phyloP scores from a whole-genome alignment of 1,140 invertebrate genomes.

The Drosophila rufa region DNA sequence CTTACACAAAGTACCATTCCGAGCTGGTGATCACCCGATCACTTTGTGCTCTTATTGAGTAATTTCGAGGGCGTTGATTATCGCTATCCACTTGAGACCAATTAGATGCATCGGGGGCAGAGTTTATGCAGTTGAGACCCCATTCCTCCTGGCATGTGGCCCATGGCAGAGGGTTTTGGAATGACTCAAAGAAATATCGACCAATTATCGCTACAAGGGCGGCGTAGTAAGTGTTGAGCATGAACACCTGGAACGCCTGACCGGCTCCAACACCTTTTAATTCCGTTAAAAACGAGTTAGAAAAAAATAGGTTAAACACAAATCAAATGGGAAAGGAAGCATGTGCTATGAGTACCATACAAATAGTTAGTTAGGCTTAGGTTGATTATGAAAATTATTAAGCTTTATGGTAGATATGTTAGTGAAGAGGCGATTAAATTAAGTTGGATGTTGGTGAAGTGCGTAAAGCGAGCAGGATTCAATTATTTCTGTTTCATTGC shows the following conservation, averaged over 20 bases:
- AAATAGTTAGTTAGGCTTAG: background rate
- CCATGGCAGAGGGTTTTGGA: constrained; percentile 88
- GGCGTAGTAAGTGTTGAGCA: constrained; percentile 90
- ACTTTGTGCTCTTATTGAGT: constrained; percentile 12
- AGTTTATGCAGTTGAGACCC: constrained; percentile 83
- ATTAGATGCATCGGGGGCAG: constrained; percentile 47
- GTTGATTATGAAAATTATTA: background rate
- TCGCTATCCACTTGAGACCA: constrained; percentile 18
- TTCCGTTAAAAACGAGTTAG: constrained; percentile 26
- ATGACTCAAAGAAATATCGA: constrained; percentile 89
- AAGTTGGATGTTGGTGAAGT: no score
- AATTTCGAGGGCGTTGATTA: constrained; percentile 21
- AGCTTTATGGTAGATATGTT: background rate
- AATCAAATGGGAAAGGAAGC: constrained; percentile 23
- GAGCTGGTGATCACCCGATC: constrained; percentile 86
- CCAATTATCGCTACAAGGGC: constrained; percentile 90
- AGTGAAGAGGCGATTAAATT: background rate
- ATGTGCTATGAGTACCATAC: constrained; percentile 1
- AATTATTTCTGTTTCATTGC: no score
- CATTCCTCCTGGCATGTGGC: constrained; percentile 88
- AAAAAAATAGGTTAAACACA: constrained; percentile 39
- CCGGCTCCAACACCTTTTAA: constrained; percentile 90
- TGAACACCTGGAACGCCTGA: constrained; percentile 90
- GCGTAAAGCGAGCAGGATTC: no score
- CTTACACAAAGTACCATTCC: constrained; percentile 88